phyloP scores from a whole-genome alignment of 2,888 invertebrate species.

The Hyppa rectilinea region DNA sequence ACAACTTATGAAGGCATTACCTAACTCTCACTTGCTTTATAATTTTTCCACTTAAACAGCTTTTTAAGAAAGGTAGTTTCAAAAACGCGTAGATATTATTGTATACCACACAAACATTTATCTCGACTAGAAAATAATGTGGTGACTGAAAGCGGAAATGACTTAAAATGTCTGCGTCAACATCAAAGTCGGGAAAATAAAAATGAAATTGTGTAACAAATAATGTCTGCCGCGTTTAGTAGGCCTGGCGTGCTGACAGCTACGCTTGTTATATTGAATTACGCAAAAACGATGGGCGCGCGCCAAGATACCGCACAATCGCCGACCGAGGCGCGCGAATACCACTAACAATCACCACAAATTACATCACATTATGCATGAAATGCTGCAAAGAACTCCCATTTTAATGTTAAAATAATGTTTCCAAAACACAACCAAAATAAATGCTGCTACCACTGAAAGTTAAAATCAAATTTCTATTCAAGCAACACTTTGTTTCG shows the following conservation, averaged over 20 bases:
- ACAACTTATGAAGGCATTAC: neutral
- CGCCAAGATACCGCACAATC: conserved; percentile 30
- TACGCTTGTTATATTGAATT: conserved; percentile 67
- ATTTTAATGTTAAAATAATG: conserved; percentile 35
- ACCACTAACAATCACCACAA: conserved; percentile 44
- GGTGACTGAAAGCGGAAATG: conserved; percentile 27
- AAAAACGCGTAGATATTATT: conserved; percentile 10
- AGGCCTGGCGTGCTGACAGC: conserved; percentile 41
- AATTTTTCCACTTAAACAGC: neutral
- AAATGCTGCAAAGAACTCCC: conserved; percentile 10
- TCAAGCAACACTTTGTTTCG: conserved; percentile 71
- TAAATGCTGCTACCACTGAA: conserved; percentile 64
- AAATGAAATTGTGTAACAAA: conserved; percentile 43
- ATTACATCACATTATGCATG: conserved; percentile 43
- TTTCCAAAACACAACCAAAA: conserved; percentile 49
- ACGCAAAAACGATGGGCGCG: conserved; percentile 49
- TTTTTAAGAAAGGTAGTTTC: neutral
- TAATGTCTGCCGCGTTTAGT: conserved; percentile 34
- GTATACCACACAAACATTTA: neutral
- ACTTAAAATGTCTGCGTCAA: conserved; percentile 21
- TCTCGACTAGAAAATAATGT: conserved; percentile 3
- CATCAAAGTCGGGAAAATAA: conserved; percentile 21
- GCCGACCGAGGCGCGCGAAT: conserved; percentile 3
- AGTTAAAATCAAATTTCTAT: conserved; percentile 73
- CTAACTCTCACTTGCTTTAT: neutral